A percentile compares a stretch with the other conserved stretches of the same genome.
phyloP scores from a whole-genome alignment of 2,113 vertebrate species.

The Perca flavescens region DNA sequence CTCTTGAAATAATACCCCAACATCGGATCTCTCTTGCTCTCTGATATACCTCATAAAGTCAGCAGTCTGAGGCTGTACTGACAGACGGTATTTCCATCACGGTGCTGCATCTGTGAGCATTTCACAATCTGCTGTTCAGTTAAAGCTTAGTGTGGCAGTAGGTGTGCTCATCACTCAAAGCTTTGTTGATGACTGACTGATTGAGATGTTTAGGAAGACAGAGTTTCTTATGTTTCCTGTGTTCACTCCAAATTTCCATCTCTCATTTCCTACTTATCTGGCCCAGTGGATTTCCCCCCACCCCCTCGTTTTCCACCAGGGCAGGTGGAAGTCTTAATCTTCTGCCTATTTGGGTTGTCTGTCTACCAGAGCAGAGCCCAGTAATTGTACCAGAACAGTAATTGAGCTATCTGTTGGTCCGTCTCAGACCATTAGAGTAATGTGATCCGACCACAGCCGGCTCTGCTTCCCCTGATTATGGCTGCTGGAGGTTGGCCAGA shows the following conservation, averaged over 20 bases:
- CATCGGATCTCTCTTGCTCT: constrained; percentile 12
- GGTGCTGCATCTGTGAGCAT: constrained; percentile 33
- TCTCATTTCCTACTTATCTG: constrained; percentile 51
- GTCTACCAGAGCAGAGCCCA: constrained; percentile 38
- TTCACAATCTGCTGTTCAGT: constrained; percentile 21
- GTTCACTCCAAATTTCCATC: constrained; percentile 43
- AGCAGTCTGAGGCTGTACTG: constrained; percentile 6
- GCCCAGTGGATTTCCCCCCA: constrained; percentile 1
- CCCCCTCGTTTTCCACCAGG: constrained; percentile 24
- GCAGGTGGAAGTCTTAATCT: constrained; percentile 75
- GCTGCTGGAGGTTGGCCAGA: constrained; percentile 71
- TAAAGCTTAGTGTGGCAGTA: constrained; percentile 12
- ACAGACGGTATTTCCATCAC: constrained; percentile 55
- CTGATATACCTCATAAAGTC: constrained; percentile 23
- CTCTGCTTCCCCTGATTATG: constrained; percentile 64
- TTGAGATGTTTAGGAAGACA: constrained; percentile 53
- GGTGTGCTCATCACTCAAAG: constrained; percentile 47
- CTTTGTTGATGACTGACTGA: constrained; percentile 44
- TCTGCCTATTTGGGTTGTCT: constrained; percentile 30
- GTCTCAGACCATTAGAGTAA: constrained; percentile 75
- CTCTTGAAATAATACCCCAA: constrained; percentile 28
- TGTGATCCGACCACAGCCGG: constrained; percentile 56
- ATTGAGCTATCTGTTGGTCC: constrained; percentile 70
- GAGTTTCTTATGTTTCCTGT: constrained; percentile 48
- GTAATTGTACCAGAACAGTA: constrained; percentile 68